A percentile compares a stretch with the other conserved stretches of the same genome.
These are phyloP conservation scores for Anthopleura xanthogrammica DNA, from an alignment of 92 coral and sea anemone species.

Conservation along the genomic window DNA sequence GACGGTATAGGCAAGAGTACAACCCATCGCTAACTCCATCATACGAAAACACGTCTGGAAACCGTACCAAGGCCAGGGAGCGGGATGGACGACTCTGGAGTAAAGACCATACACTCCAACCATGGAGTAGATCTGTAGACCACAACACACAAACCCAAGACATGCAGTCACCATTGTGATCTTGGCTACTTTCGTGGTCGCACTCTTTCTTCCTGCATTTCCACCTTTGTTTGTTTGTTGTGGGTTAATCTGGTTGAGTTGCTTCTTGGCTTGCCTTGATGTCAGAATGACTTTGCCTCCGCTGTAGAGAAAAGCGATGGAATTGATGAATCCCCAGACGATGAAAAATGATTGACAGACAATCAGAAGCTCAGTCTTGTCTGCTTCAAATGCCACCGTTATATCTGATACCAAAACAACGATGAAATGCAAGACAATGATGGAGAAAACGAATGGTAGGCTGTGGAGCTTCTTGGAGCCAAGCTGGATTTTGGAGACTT, in stretches of 20 bases:
- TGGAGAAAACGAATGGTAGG: conserved; percentile 44
- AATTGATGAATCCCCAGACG: conserved; percentile 67
- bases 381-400: conserved; percentile 45
- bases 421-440: conserved; percentile 61
- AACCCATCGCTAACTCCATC: conserved; percentile 77
- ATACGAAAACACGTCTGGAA: conserved; percentile 78
- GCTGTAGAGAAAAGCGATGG: conserved; percentile 80
- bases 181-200: conserved; percentile 36
- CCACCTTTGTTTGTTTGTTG: not conserved
- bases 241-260: conserved; percentile 25
- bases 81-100: conserved; percentile 52
- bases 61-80: conserved; percentile 93
- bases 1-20: conserved; percentile 79
- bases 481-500: conserved; percentile 66
- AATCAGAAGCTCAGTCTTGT: conserved; percentile 59
- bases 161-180: conserved; percentile 68
- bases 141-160: conserved; percentile 65
- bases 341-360: conserved; percentile 85
- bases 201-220: conserved; percentile 1
- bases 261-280: conserved; percentile 22
- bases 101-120: conserved; percentile 77
- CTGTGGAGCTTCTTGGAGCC: conserved; percentile 60
- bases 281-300: conserved; percentile 54
- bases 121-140: conserved; percentile 78
- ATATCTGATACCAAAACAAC: conserved; percentile 71